Percentiles rank a stretch among this genome's conserved stretches.
phyloP scores from a whole-genome alignment of 2,113 vertebrate genomes.

The Siphamia tubifer region DNA sequence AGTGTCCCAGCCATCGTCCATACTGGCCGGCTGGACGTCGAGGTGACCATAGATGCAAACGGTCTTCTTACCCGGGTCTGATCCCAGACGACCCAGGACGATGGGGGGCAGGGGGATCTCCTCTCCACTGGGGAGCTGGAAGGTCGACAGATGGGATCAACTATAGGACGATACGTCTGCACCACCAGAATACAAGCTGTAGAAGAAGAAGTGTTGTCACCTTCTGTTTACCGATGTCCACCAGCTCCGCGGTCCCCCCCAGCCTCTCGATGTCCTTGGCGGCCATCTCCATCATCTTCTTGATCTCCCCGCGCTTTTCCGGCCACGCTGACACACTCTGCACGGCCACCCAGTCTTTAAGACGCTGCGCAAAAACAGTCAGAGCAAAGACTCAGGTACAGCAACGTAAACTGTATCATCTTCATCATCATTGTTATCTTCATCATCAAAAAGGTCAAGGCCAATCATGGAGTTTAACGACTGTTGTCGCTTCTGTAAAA shows the following conservation, averaged over 20 bases:
- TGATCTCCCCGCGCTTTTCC: constrained; percentile 90
- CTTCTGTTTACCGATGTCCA: constrained; percentile 90
- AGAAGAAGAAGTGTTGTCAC: constrained; percentile 63
- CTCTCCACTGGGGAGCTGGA: constrained; percentile 87
- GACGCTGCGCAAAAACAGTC: constrained; percentile 73
- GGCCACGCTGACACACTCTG: constrained; percentile 96
- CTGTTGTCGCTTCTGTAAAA: too few species aligned
- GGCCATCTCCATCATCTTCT: constrained; percentile 90
- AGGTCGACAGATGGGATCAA: not conserved
- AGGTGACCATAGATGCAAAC: constrained; percentile 96
- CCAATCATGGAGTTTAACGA: too few species aligned
- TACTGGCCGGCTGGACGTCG: constrained; percentile 91
- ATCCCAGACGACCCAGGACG: constrained; percentile 87
- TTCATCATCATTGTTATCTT: too few species aligned
- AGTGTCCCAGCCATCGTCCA: constrained; percentile 92
- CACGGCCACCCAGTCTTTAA: constrained; percentile 91
- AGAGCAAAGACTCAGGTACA: not conserved
- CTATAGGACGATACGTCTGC: not conserved
- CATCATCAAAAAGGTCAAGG: too few species aligned
- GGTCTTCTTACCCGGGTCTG: constrained; percentile 89
- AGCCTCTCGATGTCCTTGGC: constrained; percentile 87
- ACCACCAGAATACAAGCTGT: not conserved
- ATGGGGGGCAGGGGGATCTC: constrained; percentile 93
- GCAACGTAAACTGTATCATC: not conserved
- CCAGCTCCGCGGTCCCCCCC: constrained; percentile 87